phyloP scores from a whole-genome alignment of 2,888 invertebrate genomes.

The Pocota personata region DNA sequence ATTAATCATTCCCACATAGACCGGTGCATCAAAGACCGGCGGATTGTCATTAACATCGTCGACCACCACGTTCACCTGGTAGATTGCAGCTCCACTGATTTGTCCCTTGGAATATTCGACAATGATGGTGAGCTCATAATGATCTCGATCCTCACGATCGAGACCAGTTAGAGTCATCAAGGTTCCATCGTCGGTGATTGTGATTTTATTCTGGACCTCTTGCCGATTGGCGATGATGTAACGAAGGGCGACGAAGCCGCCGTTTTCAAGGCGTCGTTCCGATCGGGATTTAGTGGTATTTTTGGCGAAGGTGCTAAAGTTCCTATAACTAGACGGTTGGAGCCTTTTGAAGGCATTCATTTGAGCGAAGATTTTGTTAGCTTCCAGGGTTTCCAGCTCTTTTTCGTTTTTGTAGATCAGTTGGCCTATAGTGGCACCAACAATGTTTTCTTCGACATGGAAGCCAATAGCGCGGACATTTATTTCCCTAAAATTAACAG shows the following conservation, averaged over 20 bases:
- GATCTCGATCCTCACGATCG: slow-evolving; percentile 89
- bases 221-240: slow-evolving; percentile 93
- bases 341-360: slow-evolving; percentile 76
- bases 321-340: slow-evolving; percentile 74
- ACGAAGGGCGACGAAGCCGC: slow-evolving; percentile 84
- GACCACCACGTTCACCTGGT: slow-evolving; percentile 91
- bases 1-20: slow-evolving; percentile 90
- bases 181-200: slow-evolving; percentile 90
- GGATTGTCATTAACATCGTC: slow-evolving; percentile 95
- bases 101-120: slow-evolving; percentile 90
- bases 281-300: slow-evolving; percentile 72
- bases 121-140: slow-evolving; percentile 90
- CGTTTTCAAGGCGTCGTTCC: slow-evolving; percentile 78
- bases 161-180: slow-evolving; percentile 90
- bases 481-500: slow-evolving; percentile 84
- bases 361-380: slow-evolving; percentile 58
- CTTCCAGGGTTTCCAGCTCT: slow-evolving; percentile 76
- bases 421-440: slow-evolving; percentile 89
- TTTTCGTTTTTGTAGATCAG: slow-evolving; percentile 85
- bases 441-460: slow-evolving; percentile 89
- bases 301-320: slow-evolving; percentile 69
- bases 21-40: slow-evolving; percentile 88
- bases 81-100: slow-evolving; percentile 89
- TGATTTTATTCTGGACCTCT: slow-evolving; percentile 91
- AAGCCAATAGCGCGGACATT: slow-evolving; percentile 89